Percentiles rank a stretch among this genome's conserved stretches.
Evolutionary conservation across 2,888 invertebrate species (phyloP).

Genomic region (Dioctria rufipes): DNA sequence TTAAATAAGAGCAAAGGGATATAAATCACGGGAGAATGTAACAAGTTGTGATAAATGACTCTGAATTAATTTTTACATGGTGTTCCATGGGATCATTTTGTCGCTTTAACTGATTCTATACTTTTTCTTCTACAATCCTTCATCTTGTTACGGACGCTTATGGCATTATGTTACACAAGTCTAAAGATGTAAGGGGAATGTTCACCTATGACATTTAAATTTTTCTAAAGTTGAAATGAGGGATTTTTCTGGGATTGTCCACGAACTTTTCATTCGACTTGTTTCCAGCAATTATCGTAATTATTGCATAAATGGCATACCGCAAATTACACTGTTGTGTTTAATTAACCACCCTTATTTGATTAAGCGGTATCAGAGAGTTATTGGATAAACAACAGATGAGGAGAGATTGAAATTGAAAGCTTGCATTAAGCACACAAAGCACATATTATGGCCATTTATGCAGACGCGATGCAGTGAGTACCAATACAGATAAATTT

Average conservation of each 20-base stretch:
- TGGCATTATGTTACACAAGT: background rate
- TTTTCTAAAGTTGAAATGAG: background rate
- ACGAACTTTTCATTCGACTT: constrained; percentile 12
- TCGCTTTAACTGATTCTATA: constrained; percentile 37
- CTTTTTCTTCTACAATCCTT: background rate
- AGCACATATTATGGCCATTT: background rate
- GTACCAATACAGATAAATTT: too few relatives aligned
- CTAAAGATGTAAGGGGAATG: background rate
- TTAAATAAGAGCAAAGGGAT: constrained; percentile 50
- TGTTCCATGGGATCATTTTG: constrained; percentile 10
- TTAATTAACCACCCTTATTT: constrained; percentile 40
- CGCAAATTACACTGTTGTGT: constrained; percentile 32
- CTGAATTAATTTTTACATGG: constrained; percentile 53
- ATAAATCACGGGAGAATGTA: constrained; percentile 51
- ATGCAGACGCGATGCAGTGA: too few relatives aligned
- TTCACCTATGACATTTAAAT: background rate
- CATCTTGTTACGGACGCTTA: background rate
- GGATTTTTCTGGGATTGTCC: background rate
- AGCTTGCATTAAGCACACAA: background rate
- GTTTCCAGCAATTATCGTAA: constrained; percentile 9
- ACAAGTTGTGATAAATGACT: constrained; percentile 56
- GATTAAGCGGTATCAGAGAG: constrained; percentile 36
- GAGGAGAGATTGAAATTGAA: background rate
- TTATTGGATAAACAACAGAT: constrained; percentile 26
- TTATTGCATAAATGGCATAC: constrained; percentile 37